These are phyloP conservation scores for Galleria mellonella DNA, from an alignment of 1,140 invertebrate genomes.

Conservation along the genomic window DNA sequence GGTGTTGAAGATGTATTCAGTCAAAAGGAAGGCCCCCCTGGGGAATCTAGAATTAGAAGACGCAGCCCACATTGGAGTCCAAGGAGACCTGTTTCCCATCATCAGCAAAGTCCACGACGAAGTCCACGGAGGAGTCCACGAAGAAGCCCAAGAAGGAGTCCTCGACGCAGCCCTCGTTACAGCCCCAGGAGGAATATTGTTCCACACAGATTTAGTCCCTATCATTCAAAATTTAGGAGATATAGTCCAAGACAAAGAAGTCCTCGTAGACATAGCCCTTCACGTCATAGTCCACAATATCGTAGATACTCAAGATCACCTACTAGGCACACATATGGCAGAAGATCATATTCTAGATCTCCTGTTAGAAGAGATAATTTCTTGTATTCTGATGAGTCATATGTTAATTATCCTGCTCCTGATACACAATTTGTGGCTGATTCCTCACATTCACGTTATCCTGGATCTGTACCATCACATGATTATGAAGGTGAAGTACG, in stretches of 20 bases:
- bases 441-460: slow-evolving; percentile 9
- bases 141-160: slow-evolving; percentile 14
- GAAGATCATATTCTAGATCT: slow-evolving; percentile 2
- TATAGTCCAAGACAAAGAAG: slow-evolving; percentile 15
- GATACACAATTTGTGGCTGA: slow-evolving; percentile 10
- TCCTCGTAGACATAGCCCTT: slow-evolving; percentile 12
- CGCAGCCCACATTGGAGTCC: not conserved
- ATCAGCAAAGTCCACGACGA: slow-evolving; percentile 2
- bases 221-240: not conserved
- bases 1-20: no score
- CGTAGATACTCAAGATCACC: not conserved
- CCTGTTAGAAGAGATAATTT: slow-evolving; percentile 25
- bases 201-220: not conserved
- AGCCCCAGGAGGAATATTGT: not conserved
- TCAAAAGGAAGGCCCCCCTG: no score
- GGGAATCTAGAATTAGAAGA: no score
- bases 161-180: slow-evolving; percentile 17
- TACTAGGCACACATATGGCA: no score
- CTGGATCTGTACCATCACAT: slow-evolving; percentile 19
- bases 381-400: slow-evolving; percentile 27
- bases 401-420: slow-evolving; percentile 2
- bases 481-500: not conserved
- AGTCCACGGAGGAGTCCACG: slow-evolving; percentile 17
- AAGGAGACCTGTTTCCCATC: not conserved
- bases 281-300: slow-evolving; percentile 7